phyloP scores from a whole-genome alignment of 2,113 vertebrate species.

The Eolophus roseicapilla region DNA sequence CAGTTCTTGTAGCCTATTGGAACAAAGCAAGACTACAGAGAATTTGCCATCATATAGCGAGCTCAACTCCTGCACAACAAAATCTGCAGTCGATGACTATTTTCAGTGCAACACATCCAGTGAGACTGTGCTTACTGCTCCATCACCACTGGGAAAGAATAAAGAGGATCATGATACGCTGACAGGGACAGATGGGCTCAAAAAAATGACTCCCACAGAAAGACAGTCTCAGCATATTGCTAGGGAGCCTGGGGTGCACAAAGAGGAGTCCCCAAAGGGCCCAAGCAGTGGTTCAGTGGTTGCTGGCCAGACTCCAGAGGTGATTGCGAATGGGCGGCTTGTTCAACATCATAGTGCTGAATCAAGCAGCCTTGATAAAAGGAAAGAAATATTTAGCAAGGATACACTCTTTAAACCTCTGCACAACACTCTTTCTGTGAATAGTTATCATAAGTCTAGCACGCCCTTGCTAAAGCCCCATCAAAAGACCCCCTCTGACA shows the following conservation, averaged over 20 bases:
- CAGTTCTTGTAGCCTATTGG: slow-evolving; percentile 84
- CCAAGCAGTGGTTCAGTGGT: slow-evolving; percentile 73
- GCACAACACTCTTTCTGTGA: slow-evolving; percentile 90
- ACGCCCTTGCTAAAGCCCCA: slow-evolving; percentile 85
- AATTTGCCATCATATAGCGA: slow-evolving; percentile 86
- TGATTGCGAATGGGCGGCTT: slow-evolving; percentile 84
- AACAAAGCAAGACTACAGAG: slow-evolving; percentile 86
- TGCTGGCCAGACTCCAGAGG: slow-evolving; percentile 73
- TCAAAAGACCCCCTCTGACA: slow-evolving; percentile 81
- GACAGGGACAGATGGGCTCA: slow-evolving; percentile 82
- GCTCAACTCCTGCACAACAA: slow-evolving; percentile 86
- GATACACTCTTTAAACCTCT: slow-evolving; percentile 94
- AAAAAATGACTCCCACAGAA: slow-evolving; percentile 81
- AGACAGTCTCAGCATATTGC: slow-evolving; percentile 84
- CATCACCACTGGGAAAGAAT: slow-evolving; percentile 84
- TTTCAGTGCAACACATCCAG: slow-evolving; percentile 91
- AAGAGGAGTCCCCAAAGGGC: slow-evolving; percentile 87
- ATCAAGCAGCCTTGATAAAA: slow-evolving; percentile 86
- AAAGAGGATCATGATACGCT: slow-evolving; percentile 86
- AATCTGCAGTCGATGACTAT: slow-evolving; percentile 87
- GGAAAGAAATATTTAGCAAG: slow-evolving; percentile 95
- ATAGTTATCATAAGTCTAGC: slow-evolving; percentile 91
- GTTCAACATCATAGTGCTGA: slow-evolving; percentile 83
- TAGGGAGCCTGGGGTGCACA: slow-evolving; percentile 82
- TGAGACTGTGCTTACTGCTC: slow-evolving; percentile 84